phyloP scores from a whole-genome alignment of 2,797 vertebrate species.

The Hapalemur alaotrensis region DNA sequence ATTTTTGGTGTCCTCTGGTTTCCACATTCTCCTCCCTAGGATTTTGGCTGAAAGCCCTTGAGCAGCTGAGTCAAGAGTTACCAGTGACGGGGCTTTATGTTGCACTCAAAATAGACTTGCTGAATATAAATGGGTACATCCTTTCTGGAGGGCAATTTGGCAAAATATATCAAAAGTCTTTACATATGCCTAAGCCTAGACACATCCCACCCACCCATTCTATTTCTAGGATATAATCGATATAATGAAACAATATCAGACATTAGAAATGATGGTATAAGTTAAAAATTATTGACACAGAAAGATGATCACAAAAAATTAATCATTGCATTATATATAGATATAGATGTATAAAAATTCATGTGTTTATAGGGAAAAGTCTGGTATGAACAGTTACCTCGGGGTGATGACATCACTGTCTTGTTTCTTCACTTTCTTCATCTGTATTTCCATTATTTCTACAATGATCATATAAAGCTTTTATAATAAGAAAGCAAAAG shows the following conservation, averaged over 20 bases:
- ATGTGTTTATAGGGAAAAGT: background rate
- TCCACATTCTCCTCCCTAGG: background rate
- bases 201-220: background rate
- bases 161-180: conserved; percentile 1
- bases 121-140: background rate
- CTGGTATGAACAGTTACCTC: background rate
- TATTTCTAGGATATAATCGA: background rate
- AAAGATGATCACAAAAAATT: background rate
- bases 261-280: background rate
- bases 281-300: background rate
- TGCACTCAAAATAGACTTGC: conserved; percentile 53
- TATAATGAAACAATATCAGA: background rate
- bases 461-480: background rate
- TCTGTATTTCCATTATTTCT: background rate
- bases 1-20: background rate
- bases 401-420: background rate
- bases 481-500: conserved; percentile 29
- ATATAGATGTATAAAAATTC: background rate
- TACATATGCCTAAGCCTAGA: background rate
- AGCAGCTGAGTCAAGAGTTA: conserved; percentile 43
- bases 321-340: background rate
- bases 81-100: conserved; percentile 20
- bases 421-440: conserved; percentile 16
- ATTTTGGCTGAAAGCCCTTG: conserved; percentile 30
- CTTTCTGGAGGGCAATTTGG: conserved; percentile 49